phyloP scores from a whole-genome alignment of 1,140 invertebrate species.

The Macrotrachela quadricornifera region DNA sequence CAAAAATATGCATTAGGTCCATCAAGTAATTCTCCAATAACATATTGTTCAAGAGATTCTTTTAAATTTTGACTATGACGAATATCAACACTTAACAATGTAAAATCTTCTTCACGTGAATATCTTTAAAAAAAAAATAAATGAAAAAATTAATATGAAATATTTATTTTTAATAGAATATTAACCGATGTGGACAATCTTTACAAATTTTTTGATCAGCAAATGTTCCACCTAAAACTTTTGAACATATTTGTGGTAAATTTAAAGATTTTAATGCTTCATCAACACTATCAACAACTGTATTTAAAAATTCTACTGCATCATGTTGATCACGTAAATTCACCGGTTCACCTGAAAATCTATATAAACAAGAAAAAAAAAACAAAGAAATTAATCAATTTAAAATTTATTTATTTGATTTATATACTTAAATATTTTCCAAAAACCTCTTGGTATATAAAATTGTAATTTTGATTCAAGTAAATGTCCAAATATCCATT shows the following conservation, averaged over 20 bases:
- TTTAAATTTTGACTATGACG: constrained; percentile 80
- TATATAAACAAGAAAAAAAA: constrained; percentile 53
- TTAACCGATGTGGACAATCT: constrained; percentile 78
- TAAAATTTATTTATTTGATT: no score
- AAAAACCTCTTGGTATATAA: constrained; percentile 80
- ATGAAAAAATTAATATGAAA: neutral
- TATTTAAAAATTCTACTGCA: constrained; percentile 96
- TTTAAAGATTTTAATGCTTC: constrained; percentile 69
- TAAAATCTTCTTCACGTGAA: constrained; percentile 91
- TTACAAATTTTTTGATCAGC: constrained; percentile 98
- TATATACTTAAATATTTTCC: constrained; percentile 31
- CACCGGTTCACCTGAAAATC: constrained; percentile 74
- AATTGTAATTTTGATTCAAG: constrained; percentile 85
- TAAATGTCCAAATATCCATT: constrained; percentile 89
- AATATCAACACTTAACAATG: constrained; percentile 66
- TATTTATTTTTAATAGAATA: neutral
- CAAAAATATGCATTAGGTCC: constrained; percentile 95
- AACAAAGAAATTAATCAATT: no score
- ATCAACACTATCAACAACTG: constrained; percentile 79
- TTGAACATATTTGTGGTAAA: constrained; percentile 73
- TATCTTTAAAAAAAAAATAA: constrained; percentile 29
- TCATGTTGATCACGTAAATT: constrained; percentile 94
- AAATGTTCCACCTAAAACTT: constrained; percentile 80
- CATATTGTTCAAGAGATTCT: constrained; percentile 94
- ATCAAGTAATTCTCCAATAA: constrained; percentile 86